Evolutionary conservation across 2,113 vertebrate species (phyloP).

Genomic region (Terrapene triunguis): DNA sequence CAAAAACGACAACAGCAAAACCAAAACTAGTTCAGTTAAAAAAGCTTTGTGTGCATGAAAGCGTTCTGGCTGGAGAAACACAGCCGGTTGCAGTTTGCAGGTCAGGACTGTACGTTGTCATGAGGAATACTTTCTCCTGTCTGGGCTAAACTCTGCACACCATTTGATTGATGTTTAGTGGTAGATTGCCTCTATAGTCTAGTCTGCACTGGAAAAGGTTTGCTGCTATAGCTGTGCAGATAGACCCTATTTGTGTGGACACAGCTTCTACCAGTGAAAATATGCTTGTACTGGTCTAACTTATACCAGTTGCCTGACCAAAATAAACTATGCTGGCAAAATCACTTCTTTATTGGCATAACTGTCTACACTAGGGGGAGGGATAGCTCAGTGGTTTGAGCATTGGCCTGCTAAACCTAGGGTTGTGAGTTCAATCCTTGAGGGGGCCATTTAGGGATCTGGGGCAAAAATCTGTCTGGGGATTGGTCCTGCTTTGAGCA

Average conservation of each 20-base stretch:
- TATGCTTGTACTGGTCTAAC: not conserved
- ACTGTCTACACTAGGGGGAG: not conserved
- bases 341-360: not conserved
- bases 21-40: not conserved
- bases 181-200: not conserved
- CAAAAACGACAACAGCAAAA: not conserved
- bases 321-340: not conserved
- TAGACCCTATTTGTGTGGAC: not conserved
- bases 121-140: not conserved
- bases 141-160: not conserved
- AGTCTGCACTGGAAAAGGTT: not conserved
- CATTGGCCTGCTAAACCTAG: too few relatives aligned
- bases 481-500: too few relatives aligned
- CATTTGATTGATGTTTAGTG: not conserved
- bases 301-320: not conserved
- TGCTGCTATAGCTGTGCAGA: rapidly evolving
- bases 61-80: not conserved
- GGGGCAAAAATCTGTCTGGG: too few relatives aligned
- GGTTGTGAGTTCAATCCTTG: too few relatives aligned
- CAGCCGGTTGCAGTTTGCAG: rapidly evolving
- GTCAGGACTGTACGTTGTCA: not conserved
- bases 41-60: not conserved
- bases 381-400: too few relatives aligned
- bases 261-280: not conserved
- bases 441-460: too few relatives aligned